Conservation (phyloP, 1,140 invertebrate species). For the Caenorhabditis brenneri region DNA sequence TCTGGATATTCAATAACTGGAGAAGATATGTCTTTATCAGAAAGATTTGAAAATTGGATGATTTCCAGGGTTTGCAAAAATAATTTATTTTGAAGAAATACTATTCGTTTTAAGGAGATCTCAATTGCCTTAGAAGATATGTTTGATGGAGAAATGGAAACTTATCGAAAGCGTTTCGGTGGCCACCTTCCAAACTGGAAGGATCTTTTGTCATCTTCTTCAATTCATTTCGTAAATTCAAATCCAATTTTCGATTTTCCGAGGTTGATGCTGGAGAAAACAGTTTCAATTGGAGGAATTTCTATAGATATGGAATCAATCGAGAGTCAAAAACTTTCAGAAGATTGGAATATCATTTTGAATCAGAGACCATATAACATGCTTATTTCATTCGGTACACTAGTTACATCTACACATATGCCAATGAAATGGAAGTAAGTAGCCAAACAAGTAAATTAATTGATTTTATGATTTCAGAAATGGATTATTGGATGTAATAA, state of each 20-base stretch:
- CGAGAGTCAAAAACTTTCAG: neutral
- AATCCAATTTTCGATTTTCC: slow-evolving; percentile 50
- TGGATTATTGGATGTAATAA: neutral
- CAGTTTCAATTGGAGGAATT: slow-evolving; percentile 53
- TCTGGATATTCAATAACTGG: neutral
- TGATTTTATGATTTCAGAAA: neutral
- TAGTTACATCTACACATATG: slow-evolving; percentile 51
- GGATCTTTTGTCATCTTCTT: slow-evolving; percentile 21
- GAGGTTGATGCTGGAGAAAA: slow-evolving; percentile 38
- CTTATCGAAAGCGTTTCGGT: neutral
- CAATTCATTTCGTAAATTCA: slow-evolving; percentile 42
- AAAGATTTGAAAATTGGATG: slow-evolving; percentile 2
- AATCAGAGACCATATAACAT: slow-evolving; percentile 40
- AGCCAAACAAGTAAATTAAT: too few species aligned
- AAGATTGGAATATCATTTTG: slow-evolving; percentile 40
- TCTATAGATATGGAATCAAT: slow-evolving; percentile 36
- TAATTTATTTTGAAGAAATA: neutral
- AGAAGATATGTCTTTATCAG: neutral
- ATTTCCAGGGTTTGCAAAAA: neutral
- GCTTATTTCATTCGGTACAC: slow-evolving; percentile 56
- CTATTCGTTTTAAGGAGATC: neutral
- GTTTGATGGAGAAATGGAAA: neutral
- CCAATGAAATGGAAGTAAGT: neutral
- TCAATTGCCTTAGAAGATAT: neutral
- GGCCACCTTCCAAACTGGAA: neutral